These are phyloP conservation scores for Bombus polaris DNA, from an alignment of 1,140 invertebrate species.

Conservation along the genomic window DNA sequence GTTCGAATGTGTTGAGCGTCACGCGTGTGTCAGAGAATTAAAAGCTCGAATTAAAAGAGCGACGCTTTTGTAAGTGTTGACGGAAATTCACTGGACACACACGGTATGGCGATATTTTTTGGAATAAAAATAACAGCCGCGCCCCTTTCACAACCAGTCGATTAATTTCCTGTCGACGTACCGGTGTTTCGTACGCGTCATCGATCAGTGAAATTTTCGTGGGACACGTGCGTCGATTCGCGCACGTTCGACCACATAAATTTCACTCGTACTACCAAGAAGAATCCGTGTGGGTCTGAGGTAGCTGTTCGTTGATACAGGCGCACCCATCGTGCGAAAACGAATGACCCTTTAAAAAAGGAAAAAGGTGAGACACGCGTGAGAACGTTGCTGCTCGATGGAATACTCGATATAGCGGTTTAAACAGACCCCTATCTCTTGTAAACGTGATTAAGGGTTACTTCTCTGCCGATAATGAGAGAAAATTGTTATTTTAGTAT, in stretches of 20 bases:
- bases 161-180: conserved; percentile 36
- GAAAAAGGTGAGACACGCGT: conserved; percentile 34
- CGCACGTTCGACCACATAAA: not conserved
- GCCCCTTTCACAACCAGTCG: not conserved
- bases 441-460: conserved; percentile 63
- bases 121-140: conserved; percentile 19
- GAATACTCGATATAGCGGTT: conserved; percentile 57
- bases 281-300: not conserved
- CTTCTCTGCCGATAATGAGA: not conserved
- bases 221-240: conserved; percentile 11
- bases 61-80: not conserved
- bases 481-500: conserved; percentile 4
- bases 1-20: not conserved
- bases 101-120: not conserved
- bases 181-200: conserved; percentile 15
- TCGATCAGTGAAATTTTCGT: conserved; percentile 31
- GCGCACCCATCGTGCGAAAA: conserved; percentile 50
- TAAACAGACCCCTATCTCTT: conserved; percentile 43
- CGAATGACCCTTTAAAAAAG: conserved; percentile 10
- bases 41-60: not conserved
- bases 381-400: conserved; percentile 47
- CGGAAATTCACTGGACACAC: not conserved
- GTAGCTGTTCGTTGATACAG: conserved; percentile 54
- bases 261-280: not conserved
- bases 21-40: not conserved